Conservation (phyloP, 2,113 vertebrate genomes). For the Cryptoleucopteryx plumbea region DNA sequence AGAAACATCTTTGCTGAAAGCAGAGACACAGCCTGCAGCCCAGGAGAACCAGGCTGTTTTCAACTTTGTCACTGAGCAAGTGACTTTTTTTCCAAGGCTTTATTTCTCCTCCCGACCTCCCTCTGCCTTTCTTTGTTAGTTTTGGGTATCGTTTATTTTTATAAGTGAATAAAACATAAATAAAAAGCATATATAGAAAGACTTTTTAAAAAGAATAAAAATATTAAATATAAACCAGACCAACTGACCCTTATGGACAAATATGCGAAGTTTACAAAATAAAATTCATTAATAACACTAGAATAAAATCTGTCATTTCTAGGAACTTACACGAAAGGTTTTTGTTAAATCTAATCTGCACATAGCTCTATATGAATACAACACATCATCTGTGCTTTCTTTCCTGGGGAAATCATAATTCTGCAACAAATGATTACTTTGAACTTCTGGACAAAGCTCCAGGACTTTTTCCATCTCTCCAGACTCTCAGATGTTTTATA, state of each 20-base stretch:
- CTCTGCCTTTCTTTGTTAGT: not conserved
- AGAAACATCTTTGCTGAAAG: not conserved
- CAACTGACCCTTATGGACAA: not conserved
- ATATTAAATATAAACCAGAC: not conserved
- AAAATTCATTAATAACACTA: not conserved
- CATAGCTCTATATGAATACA: not conserved
- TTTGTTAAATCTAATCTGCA: not conserved
- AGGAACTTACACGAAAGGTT: not conserved
- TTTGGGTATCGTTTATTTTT: not conserved
- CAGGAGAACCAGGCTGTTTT: not conserved
- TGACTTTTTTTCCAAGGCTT: not conserved
- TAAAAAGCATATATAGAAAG: not conserved
- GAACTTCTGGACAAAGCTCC: not conserved
- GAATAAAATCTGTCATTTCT: not conserved
- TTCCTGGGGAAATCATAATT: not conserved
- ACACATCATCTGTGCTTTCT: not conserved
- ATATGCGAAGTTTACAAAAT: not conserved
- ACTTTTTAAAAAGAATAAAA: not conserved
- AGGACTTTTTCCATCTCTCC: not conserved
- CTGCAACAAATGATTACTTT: not conserved
- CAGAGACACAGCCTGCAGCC: not conserved
- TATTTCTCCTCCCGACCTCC: not conserved
- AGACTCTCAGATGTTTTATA: not conserved
- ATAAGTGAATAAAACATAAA: not conserved
- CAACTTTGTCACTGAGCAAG: not conserved